Evolutionary conservation across 2,797 vertebrate species (phyloP).

Genomic region (Poecilia gillii): DNA sequence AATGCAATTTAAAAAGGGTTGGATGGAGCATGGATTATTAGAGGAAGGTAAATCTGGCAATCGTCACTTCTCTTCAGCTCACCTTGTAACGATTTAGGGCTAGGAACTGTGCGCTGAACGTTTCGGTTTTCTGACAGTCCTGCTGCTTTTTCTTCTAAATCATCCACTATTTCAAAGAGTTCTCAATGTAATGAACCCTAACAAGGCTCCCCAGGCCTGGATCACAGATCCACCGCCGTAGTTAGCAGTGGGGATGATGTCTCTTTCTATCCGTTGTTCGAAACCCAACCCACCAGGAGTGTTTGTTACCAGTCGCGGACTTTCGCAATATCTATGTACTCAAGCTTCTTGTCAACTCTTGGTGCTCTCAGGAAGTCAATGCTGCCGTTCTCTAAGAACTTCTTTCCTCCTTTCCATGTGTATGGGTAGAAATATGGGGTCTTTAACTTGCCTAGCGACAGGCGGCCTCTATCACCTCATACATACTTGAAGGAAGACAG

Average conservation of each 20-base stretch:
- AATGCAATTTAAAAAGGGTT: not conserved
- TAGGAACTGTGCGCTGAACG: not conserved
- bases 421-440: not conserved
- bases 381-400: not conserved
- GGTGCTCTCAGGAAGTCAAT: too few relatives aligned
- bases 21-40: not conserved
- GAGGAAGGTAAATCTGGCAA: not conserved
- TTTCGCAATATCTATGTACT: not conserved
- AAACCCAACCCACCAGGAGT: not conserved
- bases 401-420: not conserved
- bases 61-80: not conserved
- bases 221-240: not conserved
- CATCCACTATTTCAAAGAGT: not conserved
- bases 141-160: not conserved
- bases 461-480: not conserved
- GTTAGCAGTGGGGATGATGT: not conserved
- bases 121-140: not conserved
- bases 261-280: not conserved
- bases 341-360: not conserved
- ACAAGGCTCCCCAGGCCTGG: not conserved
- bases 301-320: not conserved
- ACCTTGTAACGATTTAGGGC: not conserved
- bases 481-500: not conserved
- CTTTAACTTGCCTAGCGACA: not conserved
- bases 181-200: not conserved